Base-by-base conservation (phyloP, 1,140 invertebrate genomes). In the Drosophila nannoptera region DNA sequence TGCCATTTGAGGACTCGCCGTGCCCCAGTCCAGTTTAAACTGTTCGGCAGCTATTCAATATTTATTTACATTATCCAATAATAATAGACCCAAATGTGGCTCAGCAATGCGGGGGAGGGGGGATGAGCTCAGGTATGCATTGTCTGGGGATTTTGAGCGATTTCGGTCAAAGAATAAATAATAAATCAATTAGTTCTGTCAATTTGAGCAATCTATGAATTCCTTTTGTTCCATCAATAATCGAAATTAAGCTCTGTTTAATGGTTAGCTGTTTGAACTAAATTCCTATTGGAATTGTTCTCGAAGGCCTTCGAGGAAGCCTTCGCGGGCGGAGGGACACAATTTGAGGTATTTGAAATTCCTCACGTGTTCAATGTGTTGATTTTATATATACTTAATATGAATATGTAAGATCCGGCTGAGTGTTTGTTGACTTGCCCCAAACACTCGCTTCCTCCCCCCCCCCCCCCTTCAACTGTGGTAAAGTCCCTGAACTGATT, bases 11-110 rank as follows among this genome's bases (percentile, higher is more conserved):
- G 54, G 22, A 49, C 33, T 35, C 29, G 45, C 35, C 33, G 0
- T 38, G 11, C 5, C 22, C 11, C 16, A 38, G 11, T 11, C 14
- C 22, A 49, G 8, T 40, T 22, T 22, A 22, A 22, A 22, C 3
- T 22, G 22, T 22, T 22, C 22, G 3, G 3, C 22, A 22, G 3
- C 22, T 22, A 22, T 22, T 22, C 22, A 22, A 22, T 22, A 22
- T 22, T 64, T 53, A 75, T 66, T 69, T 61, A 12, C 31, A 31
- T 69, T 48, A 75, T 55, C 53, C 14, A 32, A 55, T 64, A 46
- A 42, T 42, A 49, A 61, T 49, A 40, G 11, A 12, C 40, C n/a
- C 5, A 7, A 38, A 16, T 36, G 42, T 48, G 6, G 29, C 9
- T 36, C 6, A 11, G 4, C 16, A 0, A 11, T 6, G 5, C 2